Percentiles rank a stretch among this genome's conserved stretches.
These are phyloP conservation scores for Odontomyia ornata DNA, from an alignment of 2,888 invertebrate genomes.

Conservation along the genomic window DNA sequence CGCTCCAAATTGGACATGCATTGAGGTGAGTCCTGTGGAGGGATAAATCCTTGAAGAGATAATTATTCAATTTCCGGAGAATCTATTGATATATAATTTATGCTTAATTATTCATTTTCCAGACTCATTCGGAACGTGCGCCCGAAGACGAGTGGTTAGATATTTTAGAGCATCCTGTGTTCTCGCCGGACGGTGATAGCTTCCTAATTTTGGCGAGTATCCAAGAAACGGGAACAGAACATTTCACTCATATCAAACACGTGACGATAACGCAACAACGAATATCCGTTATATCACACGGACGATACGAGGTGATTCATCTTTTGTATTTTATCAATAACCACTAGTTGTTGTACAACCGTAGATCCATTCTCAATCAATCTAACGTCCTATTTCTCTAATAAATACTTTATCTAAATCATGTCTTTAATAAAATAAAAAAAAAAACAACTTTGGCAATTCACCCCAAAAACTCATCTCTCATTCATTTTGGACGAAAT, in stretches of 20 bases:
- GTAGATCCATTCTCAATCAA: constrained; percentile 31
- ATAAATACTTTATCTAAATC: neutral
- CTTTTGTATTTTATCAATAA: constrained; percentile 12
- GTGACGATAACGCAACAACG: constrained; percentile 83
- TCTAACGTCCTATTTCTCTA: constrained; percentile 20
- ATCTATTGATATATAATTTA: neutral
- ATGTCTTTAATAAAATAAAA: neutral
- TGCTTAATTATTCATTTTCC: constrained; percentile 28
- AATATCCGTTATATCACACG: constrained; percentile 86
- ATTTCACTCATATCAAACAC: constrained; percentile 89
- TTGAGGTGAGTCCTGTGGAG: constrained; percentile 70
- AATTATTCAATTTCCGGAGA: no score
- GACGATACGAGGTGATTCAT: constrained; percentile 77
- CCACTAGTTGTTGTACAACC: constrained; percentile 41
- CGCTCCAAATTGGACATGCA: constrained; percentile 83
- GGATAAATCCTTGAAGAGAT: no score
- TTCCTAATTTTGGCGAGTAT: constrained; percentile 84
- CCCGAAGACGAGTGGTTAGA: constrained; percentile 87
- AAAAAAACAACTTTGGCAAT: neutral
- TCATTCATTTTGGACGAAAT: neutral
- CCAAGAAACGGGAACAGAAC: constrained; percentile 84
- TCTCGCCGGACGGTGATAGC: constrained; percentile 84
- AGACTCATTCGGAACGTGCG: constrained; percentile 85
- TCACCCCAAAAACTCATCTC: neutral
- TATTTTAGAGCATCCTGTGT: constrained; percentile 83